Evolutionary conservation across 2,113 vertebrate genomes (phyloP).

Genomic region (Taxidea taxus): DNA sequence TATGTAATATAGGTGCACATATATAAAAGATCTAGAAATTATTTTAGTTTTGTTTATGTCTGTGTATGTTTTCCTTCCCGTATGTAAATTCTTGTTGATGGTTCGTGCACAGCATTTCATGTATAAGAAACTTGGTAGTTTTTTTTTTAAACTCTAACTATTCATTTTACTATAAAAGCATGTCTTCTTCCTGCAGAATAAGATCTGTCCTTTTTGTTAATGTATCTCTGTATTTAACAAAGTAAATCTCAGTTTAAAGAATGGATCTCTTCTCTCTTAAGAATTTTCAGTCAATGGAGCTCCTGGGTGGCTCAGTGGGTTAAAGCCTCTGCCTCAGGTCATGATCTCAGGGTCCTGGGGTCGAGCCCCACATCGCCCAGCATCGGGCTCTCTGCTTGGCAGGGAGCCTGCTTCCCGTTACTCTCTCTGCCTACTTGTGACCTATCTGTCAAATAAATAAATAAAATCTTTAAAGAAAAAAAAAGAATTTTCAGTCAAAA

Average conservation of each 20-base stretch:
- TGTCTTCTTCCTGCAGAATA: conserved; percentile 31
- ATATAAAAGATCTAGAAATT: conserved; percentile 21
- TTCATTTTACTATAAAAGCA: neutral
- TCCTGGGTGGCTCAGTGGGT: too few relatives aligned
- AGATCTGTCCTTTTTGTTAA: conserved; percentile 15
- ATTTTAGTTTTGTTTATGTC: conserved; percentile 26
- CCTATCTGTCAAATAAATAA: too few relatives aligned
- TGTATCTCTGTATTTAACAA: neutral
- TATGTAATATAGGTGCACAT: neutral
- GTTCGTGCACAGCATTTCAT: conserved; percentile 10
- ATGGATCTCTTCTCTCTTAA: neutral
- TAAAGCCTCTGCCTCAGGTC: too few relatives aligned
- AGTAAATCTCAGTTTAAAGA: conserved; percentile 11
- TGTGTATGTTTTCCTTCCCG: neutral
- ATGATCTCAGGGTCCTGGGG: too few relatives aligned
- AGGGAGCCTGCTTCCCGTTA: too few relatives aligned
- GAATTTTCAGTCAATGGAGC: neutral
- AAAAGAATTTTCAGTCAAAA: neutral
- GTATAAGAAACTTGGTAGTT: conserved; percentile 7
- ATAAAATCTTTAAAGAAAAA: too few relatives aligned
- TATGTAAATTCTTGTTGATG: neutral
- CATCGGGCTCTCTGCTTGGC: too few relatives aligned
- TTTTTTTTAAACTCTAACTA: neutral
- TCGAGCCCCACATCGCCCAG: too few relatives aligned
- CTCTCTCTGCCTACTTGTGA: too few relatives aligned